Evolutionary conservation across 2,113 vertebrate genomes (phyloP).

Genomic region (Triplophysa tibetana): DNA sequence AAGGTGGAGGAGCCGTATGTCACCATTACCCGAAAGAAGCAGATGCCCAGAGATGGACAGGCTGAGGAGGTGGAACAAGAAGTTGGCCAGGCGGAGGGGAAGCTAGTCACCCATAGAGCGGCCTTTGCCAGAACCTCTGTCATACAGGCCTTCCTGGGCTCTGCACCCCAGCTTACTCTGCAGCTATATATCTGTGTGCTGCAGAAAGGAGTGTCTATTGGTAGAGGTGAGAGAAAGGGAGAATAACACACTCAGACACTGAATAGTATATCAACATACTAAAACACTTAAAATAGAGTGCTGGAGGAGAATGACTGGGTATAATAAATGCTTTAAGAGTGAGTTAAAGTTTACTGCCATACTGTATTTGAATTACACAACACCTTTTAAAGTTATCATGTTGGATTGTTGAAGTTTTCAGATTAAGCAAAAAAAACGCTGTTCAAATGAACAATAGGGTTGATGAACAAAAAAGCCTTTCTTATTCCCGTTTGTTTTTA

Average conservation of each 20-base stretch:
- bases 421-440: neutral
- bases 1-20: conserved; percentile 93
- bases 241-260: neutral
- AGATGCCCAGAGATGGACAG: conserved; percentile 85
- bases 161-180: conserved; percentile 93
- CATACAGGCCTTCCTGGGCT: conserved; percentile 97
- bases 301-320: neutral
- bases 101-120: conserved; percentile 89
- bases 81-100: conserved; percentile 94
- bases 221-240: conserved; percentile 77
- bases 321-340: neutral
- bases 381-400: neutral
- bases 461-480: neutral
- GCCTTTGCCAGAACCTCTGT: conserved; percentile 92
- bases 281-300: conserved; percentile 1
- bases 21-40: conserved; percentile 95
- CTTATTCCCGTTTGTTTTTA: too few species aligned
- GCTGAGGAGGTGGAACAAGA: conserved; percentile 92
- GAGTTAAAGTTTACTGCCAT: neutral
- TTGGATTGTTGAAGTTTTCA: neutral
- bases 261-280: neutral
- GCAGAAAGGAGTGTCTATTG: conserved; percentile 79
- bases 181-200: conserved; percentile 93
- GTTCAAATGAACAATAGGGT: neutral
- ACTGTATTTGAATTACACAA: neutral